Conservation (phyloP, 1,140 invertebrate species). For the Zophobas morio region DNA sequence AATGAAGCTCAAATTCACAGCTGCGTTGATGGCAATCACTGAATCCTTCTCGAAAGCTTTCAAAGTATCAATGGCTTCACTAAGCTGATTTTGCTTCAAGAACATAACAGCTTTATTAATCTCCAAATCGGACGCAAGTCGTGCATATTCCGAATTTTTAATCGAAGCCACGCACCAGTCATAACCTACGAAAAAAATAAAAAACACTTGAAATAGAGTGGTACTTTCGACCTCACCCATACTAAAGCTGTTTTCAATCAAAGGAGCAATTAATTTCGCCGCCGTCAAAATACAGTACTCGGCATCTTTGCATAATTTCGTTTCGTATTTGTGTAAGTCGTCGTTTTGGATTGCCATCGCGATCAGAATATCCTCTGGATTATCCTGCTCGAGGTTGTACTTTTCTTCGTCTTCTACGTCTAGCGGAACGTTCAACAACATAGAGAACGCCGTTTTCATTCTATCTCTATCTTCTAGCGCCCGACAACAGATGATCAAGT, state of each 20-base stretch:
- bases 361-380: slow-evolving; percentile 80
- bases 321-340: slow-evolving; percentile 83
- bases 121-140: slow-evolving; percentile 90
- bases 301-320: slow-evolving; percentile 81
- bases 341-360: slow-evolving; percentile 87
- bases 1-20: slow-evolving; percentile 93
- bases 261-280: slow-evolving; percentile 92
- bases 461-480: slow-evolving; percentile 94
- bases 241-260: slow-evolving; percentile 85
- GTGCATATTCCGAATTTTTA: slow-evolving; percentile 82
- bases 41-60: slow-evolving; percentile 91
- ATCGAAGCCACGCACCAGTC: slow-evolving; percentile 86
- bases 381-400: slow-evolving; percentile 76
- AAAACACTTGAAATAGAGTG: not conserved
- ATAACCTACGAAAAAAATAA: slow-evolving; percentile 69
- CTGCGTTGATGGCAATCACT: slow-evolving; percentile 87
- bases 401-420: slow-evolving; percentile 89
- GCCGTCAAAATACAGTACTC: slow-evolving; percentile 90
- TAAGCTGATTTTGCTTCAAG: slow-evolving; percentile 87
- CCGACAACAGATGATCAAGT: slow-evolving; percentile 94
- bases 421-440: slow-evolving; percentile 89
- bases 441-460: slow-evolving; percentile 93
- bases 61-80: slow-evolving; percentile 87
- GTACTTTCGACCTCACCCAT: slow-evolving; percentile 72
- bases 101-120: slow-evolving; percentile 95